A percentile compares a stretch with the other conserved stretches of the same genome.
phyloP scores from a whole-genome alignment of 2,113 vertebrate species.

The Erythrocercus mccallii region DNA sequence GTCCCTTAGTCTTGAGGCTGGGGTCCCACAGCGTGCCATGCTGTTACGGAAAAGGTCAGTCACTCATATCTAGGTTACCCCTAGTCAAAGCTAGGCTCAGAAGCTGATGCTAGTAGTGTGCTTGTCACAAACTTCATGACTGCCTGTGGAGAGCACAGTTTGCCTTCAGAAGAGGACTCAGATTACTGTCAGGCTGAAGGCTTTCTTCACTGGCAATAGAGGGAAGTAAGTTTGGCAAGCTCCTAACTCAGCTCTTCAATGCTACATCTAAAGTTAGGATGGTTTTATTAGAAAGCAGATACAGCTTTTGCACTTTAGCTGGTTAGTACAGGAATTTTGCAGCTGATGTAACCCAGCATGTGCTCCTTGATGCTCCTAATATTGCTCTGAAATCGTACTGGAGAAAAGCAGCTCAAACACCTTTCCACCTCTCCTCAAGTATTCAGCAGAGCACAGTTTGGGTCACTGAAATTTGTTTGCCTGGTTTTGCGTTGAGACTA shows the following conservation, averaged over 20 bases:
- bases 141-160: neutral
- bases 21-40: accelerated
- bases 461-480: neutral
- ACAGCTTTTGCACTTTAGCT: neutral
- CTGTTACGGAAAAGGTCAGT: neutral
- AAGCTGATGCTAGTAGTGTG: accelerated
- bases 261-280: neutral
- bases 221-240: neutral
- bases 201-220: neutral
- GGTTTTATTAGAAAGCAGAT: neutral
- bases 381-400: neutral
- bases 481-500: neutral
- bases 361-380: neutral
- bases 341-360: neutral
- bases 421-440: neutral
- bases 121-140: neutral
- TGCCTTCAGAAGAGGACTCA: neutral
- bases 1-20: neutral
- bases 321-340: neutral
- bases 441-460: neutral
- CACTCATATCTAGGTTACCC: neutral
- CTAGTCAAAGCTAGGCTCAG: neutral
- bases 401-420: neutral
- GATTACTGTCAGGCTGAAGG: neutral
- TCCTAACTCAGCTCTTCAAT: neutral